These are phyloP conservation scores for Agrilus mali DNA, from an alignment of 2,888 invertebrate genomes.

Conservation along the genomic window DNA sequence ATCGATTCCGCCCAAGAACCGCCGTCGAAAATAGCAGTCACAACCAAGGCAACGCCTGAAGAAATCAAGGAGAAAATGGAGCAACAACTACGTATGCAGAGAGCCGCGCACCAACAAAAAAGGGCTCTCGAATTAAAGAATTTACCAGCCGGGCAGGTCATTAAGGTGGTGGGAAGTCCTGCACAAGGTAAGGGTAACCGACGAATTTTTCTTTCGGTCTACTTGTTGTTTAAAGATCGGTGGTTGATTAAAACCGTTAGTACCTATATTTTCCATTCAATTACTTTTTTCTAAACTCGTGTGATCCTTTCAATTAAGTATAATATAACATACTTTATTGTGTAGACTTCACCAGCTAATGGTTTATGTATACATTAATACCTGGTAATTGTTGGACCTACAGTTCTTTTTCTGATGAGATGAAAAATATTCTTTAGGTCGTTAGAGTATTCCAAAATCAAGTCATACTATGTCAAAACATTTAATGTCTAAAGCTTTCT, in stretches of 20 bases:
- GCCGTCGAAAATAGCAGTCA: slow-evolving; percentile 33
- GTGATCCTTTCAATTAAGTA: no score
- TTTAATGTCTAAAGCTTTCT: no score
- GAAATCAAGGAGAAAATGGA: slow-evolving; percentile 87
- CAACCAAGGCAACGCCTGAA: slow-evolving; percentile 49
- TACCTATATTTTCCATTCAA: not conserved
- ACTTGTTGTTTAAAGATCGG: slow-evolving; percentile 4
- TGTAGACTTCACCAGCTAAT: no score
- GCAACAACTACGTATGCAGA: slow-evolving; percentile 74
- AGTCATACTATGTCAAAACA: no score
- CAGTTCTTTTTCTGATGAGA: no score
- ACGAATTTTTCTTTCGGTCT: not conserved
- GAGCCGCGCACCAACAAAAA: slow-evolving; percentile 83
- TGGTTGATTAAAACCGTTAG: not conserved
- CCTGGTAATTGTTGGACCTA: no score
- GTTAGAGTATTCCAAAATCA: no score
- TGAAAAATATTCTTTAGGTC: no score
- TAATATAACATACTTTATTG: no score
- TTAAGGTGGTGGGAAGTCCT: slow-evolving; percentile 39
- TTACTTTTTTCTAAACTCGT: no score
- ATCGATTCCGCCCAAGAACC: slow-evolving; percentile 23
- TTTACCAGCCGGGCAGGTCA: slow-evolving; percentile 31
- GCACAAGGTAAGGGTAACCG: slow-evolving; percentile 39
- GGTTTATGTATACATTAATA: no score
- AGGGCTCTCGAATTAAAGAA: slow-evolving; percentile 51